phyloP scores from a whole-genome alignment of 92 coral and sea anemone species.

The Meandrina meandrites region DNA sequence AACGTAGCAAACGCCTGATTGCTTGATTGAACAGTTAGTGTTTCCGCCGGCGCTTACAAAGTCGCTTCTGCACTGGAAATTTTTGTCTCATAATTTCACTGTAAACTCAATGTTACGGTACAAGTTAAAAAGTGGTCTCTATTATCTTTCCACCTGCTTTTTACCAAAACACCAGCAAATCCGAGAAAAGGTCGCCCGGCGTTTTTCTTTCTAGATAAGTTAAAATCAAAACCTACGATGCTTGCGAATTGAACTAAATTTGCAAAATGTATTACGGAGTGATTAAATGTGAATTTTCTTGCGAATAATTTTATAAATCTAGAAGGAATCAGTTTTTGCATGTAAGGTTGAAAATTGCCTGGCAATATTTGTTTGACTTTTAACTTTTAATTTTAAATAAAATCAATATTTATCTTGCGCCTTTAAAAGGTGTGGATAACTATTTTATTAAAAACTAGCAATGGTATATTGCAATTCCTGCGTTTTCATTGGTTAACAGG shows the following conservation, averaged over 20 bases:
- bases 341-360: background rate
- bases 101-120: background rate
- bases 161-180: conserved; percentile 5
- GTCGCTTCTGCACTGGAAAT: background rate
- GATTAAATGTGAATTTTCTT: background rate
- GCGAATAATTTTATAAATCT: background rate
- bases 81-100: background rate
- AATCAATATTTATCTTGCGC: background rate
- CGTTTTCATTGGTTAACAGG: too few relatives aligned
- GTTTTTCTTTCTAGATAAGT: too few relatives aligned
- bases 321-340: too few relatives aligned
- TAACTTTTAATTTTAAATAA: background rate
- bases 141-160: conserved; percentile 13
- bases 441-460: too few relatives aligned
- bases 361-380: background rate
- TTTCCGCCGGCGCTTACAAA: background rate
- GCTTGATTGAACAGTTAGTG: background rate
- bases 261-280: background rate
- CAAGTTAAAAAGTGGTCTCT: background rate
- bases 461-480: too few relatives aligned
- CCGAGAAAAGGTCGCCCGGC: background rate
- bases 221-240: too few relatives aligned
- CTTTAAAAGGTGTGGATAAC: background rate
- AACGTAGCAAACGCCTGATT: background rate
- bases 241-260: background rate